Base-by-base conservation (phyloP, 2,888 invertebrate genomes). In the Lagria hirta region DNA sequence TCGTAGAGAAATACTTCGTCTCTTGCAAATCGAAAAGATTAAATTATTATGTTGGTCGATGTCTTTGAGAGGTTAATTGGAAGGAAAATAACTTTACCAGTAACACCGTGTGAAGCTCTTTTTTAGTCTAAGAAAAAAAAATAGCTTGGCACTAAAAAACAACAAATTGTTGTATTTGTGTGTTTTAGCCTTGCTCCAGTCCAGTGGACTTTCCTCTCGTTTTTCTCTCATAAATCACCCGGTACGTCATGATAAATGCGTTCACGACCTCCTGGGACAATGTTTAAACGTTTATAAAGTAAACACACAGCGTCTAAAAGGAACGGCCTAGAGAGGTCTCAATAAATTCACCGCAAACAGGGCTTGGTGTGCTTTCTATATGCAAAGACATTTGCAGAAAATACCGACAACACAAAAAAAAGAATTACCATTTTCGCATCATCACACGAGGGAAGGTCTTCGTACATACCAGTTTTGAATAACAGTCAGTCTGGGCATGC, bases 401-500 rank as follows among this genome's bases (percentile, higher is more conserved):
- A 48, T 42, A 23, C 30, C 38, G 16, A 17, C 15, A 13, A 12
- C 26, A 42, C 18, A 42, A 42, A 34, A 33, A 15, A n/a, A n/a
- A n/a, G n/a, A n/a, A n/a, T n/a, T n/a, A 13, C 22, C 29, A 36
- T 43, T 30, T 24, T 35, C 28, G 33, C 33, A 17, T 30, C 23
- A 22, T 13, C 30, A 14, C 32, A 17, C n/a, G n/a, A n/a, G 38
- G 45, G 27, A 54, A 51, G 51, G 57, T 54, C 51, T 50, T 29
- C 43, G 38, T 43, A 52, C 51, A 56, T 54, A 44, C 55, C 55
- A 48, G 47, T 48, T 40, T 44, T 55, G 47, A 55, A 54, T 58
- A 55, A 49, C 54, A 48, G 37, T 49, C 23, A 51, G 55, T 53
- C 51, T 52, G 54, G 43, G 55, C 43, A 60, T 60, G 47, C 47